Evolutionary conservation across 2,113 vertebrate species (phyloP), one percentile per base, ranked within the genome.

Genomic region (Tetrao urogallus): DNA sequence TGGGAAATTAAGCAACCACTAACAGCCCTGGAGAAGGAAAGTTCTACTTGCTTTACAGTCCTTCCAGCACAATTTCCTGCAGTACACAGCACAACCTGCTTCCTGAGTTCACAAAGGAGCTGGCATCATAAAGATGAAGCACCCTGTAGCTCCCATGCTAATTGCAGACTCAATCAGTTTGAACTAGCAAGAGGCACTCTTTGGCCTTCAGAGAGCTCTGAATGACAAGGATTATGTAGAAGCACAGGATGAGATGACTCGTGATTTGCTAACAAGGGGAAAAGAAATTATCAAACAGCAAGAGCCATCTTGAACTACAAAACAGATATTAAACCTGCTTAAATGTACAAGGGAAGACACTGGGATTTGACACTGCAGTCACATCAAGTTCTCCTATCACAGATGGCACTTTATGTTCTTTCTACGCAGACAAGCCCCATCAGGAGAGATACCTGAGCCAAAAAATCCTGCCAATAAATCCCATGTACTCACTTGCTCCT

Each of bases 381-480:
- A 1, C 60, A 61, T 86, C 50, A 88, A 47, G 47, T 87, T 89
- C 38, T 92, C 13, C 75, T 74, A 24, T 67, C 79, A 60, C 69
- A 71, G 70, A 27, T 80, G 67, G 61, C 42, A 34, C 65, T 86
- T 91, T 60, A 64, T 34, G 43, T 56, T 85, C 75, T 91, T 80
- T 63, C 76, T 15, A 40, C 34, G 40, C 25, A 70, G 34, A 27
- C 8, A 36, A 67, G 10, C 20, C 15, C 76, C 64, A 77, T 64
- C 56, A 78, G 60, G 56, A 89, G 78, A 92, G 75, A 78, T 0
- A 70, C 60, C 32, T 40, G 42, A 92, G 85, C 47, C 76, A 71
- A 70, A 82, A 92, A 88, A 40, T 61, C 78, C 85, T 82, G 42
- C 57, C 86, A 66, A 65, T 45, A 90, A 67, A 77, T 52, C 81